These are phyloP conservation scores for Lophotis ruficrista DNA, from an alignment of 2,113 vertebrate genomes.

Conservation along the genomic window DNA sequence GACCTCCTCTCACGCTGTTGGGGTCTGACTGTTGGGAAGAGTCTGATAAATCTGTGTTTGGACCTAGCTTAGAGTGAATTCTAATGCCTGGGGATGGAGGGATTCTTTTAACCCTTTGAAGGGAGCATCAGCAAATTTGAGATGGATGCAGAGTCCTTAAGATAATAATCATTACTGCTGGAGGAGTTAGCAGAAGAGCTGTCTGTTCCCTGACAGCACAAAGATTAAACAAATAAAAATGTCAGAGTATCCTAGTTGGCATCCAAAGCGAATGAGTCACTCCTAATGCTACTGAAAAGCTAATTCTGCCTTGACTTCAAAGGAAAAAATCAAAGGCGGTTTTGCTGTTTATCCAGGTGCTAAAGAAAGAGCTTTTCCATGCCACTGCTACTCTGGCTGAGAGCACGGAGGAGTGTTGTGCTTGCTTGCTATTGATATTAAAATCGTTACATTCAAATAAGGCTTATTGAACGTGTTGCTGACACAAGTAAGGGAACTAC, in stretches of 20 bases:
- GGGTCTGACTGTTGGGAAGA: background rate
- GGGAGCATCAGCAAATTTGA: background rate
- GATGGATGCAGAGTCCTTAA: background rate
- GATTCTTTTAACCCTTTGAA: background rate
- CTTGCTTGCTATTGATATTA: background rate
- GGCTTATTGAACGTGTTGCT: background rate
- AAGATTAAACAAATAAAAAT: background rate
- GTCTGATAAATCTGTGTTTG: background rate
- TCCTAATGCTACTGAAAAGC: background rate
- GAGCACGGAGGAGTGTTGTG: background rate
- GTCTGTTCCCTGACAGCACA: background rate
- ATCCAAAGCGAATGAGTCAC: background rate
- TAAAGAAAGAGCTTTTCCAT: constrained; percentile 23
- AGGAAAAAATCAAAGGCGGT: constrained; percentile 13
- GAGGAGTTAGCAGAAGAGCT: background rate
- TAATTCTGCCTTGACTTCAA: constrained; percentile 32
- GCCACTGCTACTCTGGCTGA: background rate
- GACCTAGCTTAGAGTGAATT: background rate
- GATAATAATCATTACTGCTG: background rate
- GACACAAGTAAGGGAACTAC: constrained; percentile 12
- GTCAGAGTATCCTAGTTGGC: background rate
- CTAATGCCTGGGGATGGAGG: background rate
- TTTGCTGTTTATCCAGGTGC: background rate
- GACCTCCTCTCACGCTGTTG: fast-evolving
- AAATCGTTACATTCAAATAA: background rate